A percentile compares a stretch with the other conserved stretches of the same genome.
Evolutionary conservation across 2,113 vertebrate genomes (phyloP).

Genomic region (Mobula hypostoma): DNA sequence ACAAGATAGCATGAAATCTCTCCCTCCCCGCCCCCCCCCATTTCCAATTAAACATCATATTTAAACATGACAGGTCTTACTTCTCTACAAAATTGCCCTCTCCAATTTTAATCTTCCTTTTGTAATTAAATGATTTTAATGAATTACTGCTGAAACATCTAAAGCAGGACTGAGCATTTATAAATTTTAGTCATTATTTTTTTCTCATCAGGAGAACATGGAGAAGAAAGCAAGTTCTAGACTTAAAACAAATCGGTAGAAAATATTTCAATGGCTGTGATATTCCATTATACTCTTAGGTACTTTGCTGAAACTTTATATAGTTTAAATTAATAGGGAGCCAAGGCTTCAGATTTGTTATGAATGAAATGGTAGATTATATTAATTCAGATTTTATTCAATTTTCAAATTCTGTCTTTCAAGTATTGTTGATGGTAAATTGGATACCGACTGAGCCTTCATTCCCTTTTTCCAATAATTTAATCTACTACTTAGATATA

Average conservation of each 20-base stretch:
- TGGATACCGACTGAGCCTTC: background rate
- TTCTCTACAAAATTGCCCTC: too few relatives aligned
- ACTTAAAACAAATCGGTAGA: background rate
- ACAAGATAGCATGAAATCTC: background rate
- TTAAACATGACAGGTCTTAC: background rate
- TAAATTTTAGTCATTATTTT: conserved; percentile 3
- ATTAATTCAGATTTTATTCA: background rate
- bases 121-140: background rate
- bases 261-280: background rate
- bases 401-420: background rate
- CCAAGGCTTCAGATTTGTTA: too few relatives aligned
- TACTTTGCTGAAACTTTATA: background rate
- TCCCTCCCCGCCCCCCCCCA: background rate
- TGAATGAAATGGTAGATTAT: too few relatives aligned
- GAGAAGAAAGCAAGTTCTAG: background rate
- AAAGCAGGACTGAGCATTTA: background rate
- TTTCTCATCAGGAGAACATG: background rate
- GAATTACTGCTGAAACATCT: background rate
- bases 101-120: background rate
- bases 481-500: background rate
- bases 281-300: background rate
- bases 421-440: background rate
- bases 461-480: conserved; percentile 7
- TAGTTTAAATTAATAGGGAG: background rate
- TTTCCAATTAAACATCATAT: background rate